Evolutionary conservation across 2,888 invertebrate species (phyloP).

Genomic region (Cerastis leucographa): DNA sequence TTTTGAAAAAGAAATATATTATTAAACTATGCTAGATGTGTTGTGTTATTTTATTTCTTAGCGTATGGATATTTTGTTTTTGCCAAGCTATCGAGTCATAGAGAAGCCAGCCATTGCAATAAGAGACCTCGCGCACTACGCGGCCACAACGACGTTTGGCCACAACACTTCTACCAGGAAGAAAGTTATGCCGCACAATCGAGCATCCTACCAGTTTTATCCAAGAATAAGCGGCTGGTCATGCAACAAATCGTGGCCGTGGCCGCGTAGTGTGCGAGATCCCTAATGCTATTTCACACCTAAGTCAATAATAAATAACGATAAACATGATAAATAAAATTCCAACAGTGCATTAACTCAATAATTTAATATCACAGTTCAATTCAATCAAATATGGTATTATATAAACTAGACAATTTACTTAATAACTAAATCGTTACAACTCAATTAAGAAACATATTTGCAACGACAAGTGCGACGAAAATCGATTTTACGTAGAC

Average conservation of each 20-base stretch:
- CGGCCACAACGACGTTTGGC: too few relatives aligned
- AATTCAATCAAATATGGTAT: constrained; percentile 52
- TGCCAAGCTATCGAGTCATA: too few relatives aligned
- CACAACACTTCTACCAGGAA: too few relatives aligned
- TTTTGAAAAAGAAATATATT: background rate
- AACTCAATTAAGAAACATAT: constrained; percentile 13
- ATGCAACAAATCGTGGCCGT: too few relatives aligned
- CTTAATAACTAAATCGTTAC: constrained; percentile 29
- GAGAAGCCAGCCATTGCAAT: too few relatives aligned
- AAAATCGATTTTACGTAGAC: constrained; percentile 12
- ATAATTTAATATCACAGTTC: constrained; percentile 85
- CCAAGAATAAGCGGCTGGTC: too few relatives aligned
- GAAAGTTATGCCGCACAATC: too few relatives aligned
- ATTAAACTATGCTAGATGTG: background rate
- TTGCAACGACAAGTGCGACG: background rate
- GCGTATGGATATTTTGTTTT: too few relatives aligned
- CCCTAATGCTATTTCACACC: background rate
- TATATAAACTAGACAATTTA: constrained; percentile 48
- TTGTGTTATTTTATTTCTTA: background rate
- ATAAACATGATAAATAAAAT: constrained; percentile 21
- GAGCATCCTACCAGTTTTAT: too few relatives aligned
- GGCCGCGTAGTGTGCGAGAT: too few relatives aligned
- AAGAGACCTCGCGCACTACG: too few relatives aligned
- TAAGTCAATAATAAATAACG: background rate
- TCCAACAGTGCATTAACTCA: constrained; percentile 63